A percentile compares a stretch with the other conserved stretches of the same genome.
phyloP scores from a whole-genome alignment of 2,113 vertebrate genomes.

The Xenopus tropicalis region DNA sequence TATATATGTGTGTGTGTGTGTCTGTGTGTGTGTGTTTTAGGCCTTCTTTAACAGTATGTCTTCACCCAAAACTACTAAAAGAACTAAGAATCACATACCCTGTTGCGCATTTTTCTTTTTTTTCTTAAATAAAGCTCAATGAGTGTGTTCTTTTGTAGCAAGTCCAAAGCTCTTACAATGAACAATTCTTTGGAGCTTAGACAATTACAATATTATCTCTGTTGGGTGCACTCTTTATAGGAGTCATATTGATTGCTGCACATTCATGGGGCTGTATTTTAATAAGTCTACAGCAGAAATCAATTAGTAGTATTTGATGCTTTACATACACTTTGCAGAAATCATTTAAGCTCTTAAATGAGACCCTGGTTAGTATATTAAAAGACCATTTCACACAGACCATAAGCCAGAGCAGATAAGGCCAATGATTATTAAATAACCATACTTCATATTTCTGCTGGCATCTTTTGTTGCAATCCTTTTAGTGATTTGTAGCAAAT shows the following conservation, averaged over 20 bases:
- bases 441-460: neutral
- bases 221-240: slow-evolving; percentile 24
- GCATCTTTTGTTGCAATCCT: neutral
- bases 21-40: too few relatives aligned
- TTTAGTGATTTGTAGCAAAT: neutral
- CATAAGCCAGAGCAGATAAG: slow-evolving; percentile 4
- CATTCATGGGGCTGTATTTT: slow-evolving; percentile 6
- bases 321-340: slow-evolving; percentile 5
- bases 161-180: slow-evolving; percentile 25
- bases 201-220: slow-evolving; percentile 41
- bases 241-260: neutral
- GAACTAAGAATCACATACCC: neutral
- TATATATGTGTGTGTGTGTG: too few relatives aligned
- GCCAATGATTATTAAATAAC: slow-evolving; percentile 2
- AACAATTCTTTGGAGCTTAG: slow-evolving; percentile 33
- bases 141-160: slow-evolving; percentile 11
- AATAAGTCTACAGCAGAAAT: slow-evolving; percentile 15
- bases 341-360: slow-evolving; percentile 4
- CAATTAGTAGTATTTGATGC: neutral
- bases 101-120: neutral
- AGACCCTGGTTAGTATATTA: slow-evolving; percentile 17
- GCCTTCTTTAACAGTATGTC: too few relatives aligned
- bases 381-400: neutral
- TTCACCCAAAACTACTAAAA: neutral
- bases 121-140: slow-evolving; percentile 7